A percentile compares a stretch with the other conserved stretches of the same genome.
Conservation (phyloP, 2,113 vertebrate species). For the Lophotis ruficrista region DNA sequence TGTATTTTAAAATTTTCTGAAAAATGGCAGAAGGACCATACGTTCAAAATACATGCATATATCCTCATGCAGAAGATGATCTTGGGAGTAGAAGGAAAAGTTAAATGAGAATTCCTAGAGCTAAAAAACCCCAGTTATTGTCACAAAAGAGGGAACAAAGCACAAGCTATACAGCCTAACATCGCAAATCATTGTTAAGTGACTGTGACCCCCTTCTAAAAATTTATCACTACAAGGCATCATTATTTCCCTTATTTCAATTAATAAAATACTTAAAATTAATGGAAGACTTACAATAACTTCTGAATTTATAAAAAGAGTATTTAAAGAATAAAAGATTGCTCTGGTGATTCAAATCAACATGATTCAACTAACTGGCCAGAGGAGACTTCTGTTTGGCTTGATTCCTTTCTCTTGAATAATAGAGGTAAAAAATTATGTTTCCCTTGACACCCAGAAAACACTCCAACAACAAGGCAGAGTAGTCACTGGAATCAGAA, state of each 20-base stretch:
- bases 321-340: not conserved
- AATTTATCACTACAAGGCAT: not conserved
- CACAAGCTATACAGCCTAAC: not conserved
- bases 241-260: not conserved
- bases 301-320: not conserved
- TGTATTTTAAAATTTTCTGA: not conserved
- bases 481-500: not conserved
- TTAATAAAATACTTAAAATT: not conserved
- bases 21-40: not conserved
- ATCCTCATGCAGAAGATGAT: not conserved
- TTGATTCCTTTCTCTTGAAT: not conserved
- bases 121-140: fast-evolving
- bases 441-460: not conserved
- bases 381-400: not conserved
- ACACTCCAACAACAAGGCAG: not conserved
- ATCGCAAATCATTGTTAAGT: not conserved
- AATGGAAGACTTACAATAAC: not conserved
- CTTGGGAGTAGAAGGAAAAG: not conserved
- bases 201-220: not conserved
- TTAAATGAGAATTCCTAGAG: not conserved
- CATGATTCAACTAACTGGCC: not conserved
- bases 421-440: not conserved
- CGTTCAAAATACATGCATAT: not conserved
- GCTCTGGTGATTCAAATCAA: not conserved
- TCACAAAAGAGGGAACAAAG: not conserved